phyloP scores from a whole-genome alignment of 2,797 vertebrate genomes.

The Oreochromis mossambicus region DNA sequence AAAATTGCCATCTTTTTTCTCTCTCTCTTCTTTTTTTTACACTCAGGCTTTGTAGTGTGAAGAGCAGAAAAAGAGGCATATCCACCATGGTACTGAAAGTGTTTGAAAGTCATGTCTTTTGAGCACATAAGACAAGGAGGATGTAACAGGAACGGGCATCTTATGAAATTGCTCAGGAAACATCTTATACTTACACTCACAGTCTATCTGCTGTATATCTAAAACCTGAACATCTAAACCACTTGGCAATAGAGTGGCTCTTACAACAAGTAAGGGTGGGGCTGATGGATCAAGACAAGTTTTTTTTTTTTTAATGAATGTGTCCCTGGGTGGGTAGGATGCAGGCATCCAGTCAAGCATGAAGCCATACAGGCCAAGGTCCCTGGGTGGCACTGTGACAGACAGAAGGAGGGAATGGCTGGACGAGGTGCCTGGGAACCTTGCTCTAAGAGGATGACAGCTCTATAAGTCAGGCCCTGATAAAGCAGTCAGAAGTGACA shows the following conservation, averaged over 20 bases:
- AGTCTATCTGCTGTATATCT: background rate
- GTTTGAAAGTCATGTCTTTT: background rate
- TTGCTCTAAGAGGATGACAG: conserved; percentile 64
- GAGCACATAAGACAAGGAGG: background rate
- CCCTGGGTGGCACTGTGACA: conserved; percentile 49
- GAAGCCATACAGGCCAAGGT: conserved; percentile 39
- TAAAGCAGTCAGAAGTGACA: conserved; percentile 72
- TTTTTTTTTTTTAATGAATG: conserved; percentile 31
- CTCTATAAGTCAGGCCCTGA: conserved; percentile 68
- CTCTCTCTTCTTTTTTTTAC: background rate
- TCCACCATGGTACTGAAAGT: background rate
- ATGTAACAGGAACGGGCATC: background rate
- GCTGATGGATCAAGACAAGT: conserved; percentile 42
- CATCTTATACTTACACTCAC: background rate
- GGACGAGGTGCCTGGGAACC: conserved; percentile 62
- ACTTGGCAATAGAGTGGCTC: conserved; percentile 20
- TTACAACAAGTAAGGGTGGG: conserved; percentile 34
- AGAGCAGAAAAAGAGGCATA: conserved; percentile 1
- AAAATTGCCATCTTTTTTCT: conserved; percentile 12
- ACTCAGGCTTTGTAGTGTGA: background rate
- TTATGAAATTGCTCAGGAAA: background rate
- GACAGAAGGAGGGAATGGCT: conserved; percentile 21
- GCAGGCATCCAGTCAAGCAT: conserved; percentile 22
- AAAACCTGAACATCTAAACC: conserved; percentile 9
- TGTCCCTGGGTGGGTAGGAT: conserved; percentile 27